Evolutionary conservation across 2,888 invertebrate species (phyloP), one percentile per base, ranked within the genome.

Genomic region (Buathra laborator): DNA sequence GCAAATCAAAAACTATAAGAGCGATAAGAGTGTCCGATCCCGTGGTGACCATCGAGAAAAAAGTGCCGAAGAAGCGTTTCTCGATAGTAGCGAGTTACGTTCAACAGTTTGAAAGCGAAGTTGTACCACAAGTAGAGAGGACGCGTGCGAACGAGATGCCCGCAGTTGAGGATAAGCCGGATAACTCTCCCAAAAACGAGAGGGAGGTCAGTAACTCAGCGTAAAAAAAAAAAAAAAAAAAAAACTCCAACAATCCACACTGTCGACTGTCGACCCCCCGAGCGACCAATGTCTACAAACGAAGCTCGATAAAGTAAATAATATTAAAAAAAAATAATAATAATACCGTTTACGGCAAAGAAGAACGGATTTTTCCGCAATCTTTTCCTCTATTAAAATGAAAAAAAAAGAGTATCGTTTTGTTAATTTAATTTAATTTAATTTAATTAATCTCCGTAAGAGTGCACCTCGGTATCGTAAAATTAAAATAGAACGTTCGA

Each of bases 181-280:
- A 89, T 81, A 89, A 88, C 87, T 90, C 92, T 90, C 92, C 93
- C 90, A 89, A 88, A 89, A 89, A 90, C 90, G 93, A 94, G 87
- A 92, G 93, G 93, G 94, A 94, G 94, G 94, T 94, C 93, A 94
- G 94, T 93, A 93, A 89, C 29, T 37, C 51, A 7, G 66, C 44
- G 64, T 75, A 9, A 19, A 67, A 91, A 85, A 68, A 86, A 75
- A 51, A 48, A 14, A 78, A 48, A 82, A 82, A 77, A 75, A 83
- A 85, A 85, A 87, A 70, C 46, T 70, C 71, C 74, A 77, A 77
- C 78, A 59, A 83, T 81, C 85, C 87, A 87, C 86, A 86, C 87
- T 89, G 88, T 88, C 87, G 87, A 87, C 86, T 84, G 87, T 85
- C 85, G 85, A 79, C 78, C 79, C 62, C 80, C 87, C 87, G 89